Evolutionary conservation across 2,797 vertebrate genomes (phyloP), one percentile per base, ranked within the genome.

Genomic region (Phoebastria nigripes): DNA sequence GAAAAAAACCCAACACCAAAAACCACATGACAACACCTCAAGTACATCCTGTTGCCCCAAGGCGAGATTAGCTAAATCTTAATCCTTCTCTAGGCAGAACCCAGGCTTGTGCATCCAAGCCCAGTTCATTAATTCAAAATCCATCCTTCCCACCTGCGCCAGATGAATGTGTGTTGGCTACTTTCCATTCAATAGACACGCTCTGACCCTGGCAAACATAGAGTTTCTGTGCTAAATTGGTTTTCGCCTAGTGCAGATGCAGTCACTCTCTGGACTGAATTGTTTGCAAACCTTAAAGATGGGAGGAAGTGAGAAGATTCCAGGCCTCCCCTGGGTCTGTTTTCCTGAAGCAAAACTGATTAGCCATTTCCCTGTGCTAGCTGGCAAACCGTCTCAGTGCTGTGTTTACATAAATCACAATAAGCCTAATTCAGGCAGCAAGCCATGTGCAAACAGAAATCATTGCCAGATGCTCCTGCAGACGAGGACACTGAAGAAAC

Each of bases 331-430:
- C 17, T 54, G 84, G 65, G 31, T 39, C 62, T 87, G 51, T 82
- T 96, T 91, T 92, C 74, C 78, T 18, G 71, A 63, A 91, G 87
- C 55, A 90, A 70, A 92, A 49, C 47, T 18, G 81, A 92, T 89
- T 62, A 96, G 62, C 78, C 55, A 2, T 76, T 84, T 77, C 62
- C 58, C 77, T 19, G 31, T 9, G 59, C 21, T 72, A 4, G 33
- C 73, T 96, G 88, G 70, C 73, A 82, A 55, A 87, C 33, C 2
- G 1, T 73, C 67, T 82, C 47, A 37, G 42, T 26, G 18, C 78
- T 54, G 83, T 73, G 78, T 92, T 95, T 77, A 66, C 89, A 74
- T 44, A 91, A 92, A 96, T 95, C 84, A 82, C 82, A 94, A 90
- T 94, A 69, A 95, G 51, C 69, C 77, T 92, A 61, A 16, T 33